Conservation (phyloP, 92 coral and sea anemone genomes). For the Epizoanthus ramosus region DNA sequence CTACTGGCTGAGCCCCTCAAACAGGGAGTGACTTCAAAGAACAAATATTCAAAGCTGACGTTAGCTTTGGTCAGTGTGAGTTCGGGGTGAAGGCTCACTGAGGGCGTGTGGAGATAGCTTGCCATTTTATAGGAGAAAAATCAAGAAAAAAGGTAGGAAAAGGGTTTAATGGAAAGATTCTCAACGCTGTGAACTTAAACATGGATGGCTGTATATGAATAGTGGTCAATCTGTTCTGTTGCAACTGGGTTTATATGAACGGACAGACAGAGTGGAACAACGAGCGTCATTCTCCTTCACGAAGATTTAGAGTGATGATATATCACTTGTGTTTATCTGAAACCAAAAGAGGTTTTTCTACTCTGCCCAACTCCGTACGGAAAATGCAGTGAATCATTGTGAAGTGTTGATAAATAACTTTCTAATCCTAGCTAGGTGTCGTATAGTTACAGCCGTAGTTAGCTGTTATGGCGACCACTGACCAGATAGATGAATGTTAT, state of each 20-base stretch:
- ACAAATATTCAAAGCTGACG: constrained; percentile 37
- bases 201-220: not conserved
- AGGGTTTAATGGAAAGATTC: not conserved
- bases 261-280: too few relatives aligned
- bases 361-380: constrained; percentile 6
- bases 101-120: constrained; percentile 7
- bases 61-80: constrained; percentile 23
- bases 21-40: constrained; percentile 43
- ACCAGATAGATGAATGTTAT: too few relatives aligned
- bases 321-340: too few relatives aligned
- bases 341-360: not conserved
- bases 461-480: too few relatives aligned
- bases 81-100: constrained; percentile 13
- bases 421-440: too few relatives aligned
- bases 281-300: too few relatives aligned
- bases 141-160: constrained; percentile 24
- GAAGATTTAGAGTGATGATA: too few relatives aligned
- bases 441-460: too few relatives aligned
- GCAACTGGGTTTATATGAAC: too few relatives aligned
- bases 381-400: too few relatives aligned
- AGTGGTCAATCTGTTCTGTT: too few relatives aligned
- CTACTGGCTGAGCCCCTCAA: constrained; percentile 14
- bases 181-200: not conserved
- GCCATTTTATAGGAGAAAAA: constrained; percentile 18
- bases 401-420: too few relatives aligned